Conservation (phyloP, 2,113 vertebrate genomes). For the Circaetus cinerascens region DNA sequence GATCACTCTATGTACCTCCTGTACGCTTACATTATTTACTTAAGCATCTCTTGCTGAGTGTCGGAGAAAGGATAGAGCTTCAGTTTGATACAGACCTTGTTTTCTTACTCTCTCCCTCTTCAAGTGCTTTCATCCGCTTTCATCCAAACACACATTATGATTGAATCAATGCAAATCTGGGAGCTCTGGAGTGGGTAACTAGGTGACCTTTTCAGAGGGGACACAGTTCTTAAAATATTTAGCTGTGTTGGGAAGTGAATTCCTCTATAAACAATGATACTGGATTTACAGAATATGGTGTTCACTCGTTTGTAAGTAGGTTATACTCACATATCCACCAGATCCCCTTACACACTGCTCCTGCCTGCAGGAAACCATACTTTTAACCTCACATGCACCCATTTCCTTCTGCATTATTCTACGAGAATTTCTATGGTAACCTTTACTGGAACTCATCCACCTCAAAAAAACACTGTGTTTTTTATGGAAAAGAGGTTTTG, state of each 20-base stretch:
- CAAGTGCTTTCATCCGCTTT: neutral
- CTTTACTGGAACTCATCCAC: neutral
- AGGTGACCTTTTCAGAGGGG: neutral
- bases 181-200: neutral
- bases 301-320: neutral
- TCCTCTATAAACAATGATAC: neutral
- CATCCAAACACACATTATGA: neutral
- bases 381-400: neutral
- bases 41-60: neutral
- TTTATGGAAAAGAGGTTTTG: neutral
- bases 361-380: neutral
- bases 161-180: neutral
- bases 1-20: neutral
- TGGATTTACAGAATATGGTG: neutral
- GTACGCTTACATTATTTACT: neutral
- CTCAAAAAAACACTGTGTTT: neutral
- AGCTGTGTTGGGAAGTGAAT: neutral
- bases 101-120: neutral
- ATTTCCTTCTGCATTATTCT: neutral
- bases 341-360: neutral
- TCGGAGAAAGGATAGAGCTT: neutral
- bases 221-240: neutral
- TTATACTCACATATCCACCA: neutral
- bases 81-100: neutral
- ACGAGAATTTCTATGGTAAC: neutral